These are phyloP conservation scores for Bagarius yarrelli DNA, from an alignment of 2,113 vertebrate species.

Conservation along the genomic window DNA sequence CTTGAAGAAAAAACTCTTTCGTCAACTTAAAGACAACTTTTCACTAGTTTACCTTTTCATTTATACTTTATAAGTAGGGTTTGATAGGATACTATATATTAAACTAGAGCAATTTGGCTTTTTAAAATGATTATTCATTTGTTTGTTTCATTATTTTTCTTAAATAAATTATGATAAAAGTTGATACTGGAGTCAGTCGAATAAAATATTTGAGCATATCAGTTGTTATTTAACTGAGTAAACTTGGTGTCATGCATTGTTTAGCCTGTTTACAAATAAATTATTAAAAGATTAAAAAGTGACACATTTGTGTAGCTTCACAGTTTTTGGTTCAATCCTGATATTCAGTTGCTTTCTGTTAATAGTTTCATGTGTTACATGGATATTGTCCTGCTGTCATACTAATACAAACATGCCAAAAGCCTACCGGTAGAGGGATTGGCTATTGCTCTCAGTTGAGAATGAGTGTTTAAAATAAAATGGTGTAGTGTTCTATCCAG, in stretches of 20 bases:
- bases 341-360: not conserved
- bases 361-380: not conserved
- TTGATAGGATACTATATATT: not conserved
- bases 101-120: not conserved
- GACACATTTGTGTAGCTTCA: not conserved
- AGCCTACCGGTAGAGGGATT: not conserved
- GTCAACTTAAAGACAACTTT: not conserved
- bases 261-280: not conserved
- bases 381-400: not conserved
- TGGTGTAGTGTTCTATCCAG: not conserved
- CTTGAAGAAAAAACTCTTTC: not conserved
- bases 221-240: not conserved
- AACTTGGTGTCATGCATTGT: not conserved
- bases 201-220: not conserved
- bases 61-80: not conserved
- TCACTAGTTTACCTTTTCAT: not conserved
- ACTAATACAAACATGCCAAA: not conserved
- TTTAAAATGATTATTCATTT: not conserved
- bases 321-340: not conserved
- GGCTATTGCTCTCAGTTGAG: not conserved
- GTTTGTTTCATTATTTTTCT: not conserved
- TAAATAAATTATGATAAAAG: not conserved
- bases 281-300: not conserved
- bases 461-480: not conserved
- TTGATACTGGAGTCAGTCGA: not conserved